A percentile compares a stretch with the other conserved stretches of the same genome.
phyloP scores from a whole-genome alignment of 2,888 invertebrate species.

The Heliconius erato region DNA sequence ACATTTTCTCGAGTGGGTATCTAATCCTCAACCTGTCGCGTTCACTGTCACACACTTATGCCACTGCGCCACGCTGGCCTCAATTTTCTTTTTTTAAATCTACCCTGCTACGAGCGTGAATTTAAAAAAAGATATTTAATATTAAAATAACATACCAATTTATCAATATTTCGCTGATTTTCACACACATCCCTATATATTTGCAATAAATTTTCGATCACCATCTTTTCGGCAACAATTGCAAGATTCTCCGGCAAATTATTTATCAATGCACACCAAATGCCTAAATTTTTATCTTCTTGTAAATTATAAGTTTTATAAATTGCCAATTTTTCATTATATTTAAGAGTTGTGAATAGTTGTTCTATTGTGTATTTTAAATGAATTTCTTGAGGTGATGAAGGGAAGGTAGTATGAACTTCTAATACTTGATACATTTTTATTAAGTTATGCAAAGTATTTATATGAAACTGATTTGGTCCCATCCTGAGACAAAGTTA shows the following conservation, averaged over 20 bases:
- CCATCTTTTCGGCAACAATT: conserved; percentile 33
- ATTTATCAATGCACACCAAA: conserved; percentile 66
- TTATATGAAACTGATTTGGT: conserved; percentile 57
- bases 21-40: no score
- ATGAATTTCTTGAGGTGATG: conserved; percentile 69
- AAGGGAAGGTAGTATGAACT: conserved; percentile 55
- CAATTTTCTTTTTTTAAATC: no score
- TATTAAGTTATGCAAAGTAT: conserved; percentile 64
- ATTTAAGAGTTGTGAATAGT: conserved; percentile 63
- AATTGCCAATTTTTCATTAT: conserved; percentile 65
- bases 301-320: conserved; percentile 61
- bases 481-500: conserved; percentile 60
- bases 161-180: conserved; percentile 18
- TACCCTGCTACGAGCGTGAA: not conserved
- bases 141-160: conserved; percentile 43
- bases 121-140: not conserved
- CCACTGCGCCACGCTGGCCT: no score
- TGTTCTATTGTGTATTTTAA: conserved; percentile 61
- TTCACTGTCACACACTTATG: no score
- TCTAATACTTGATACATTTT: conserved; percentile 67
- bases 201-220: conserved; percentile 58
- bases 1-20: no score
- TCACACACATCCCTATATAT: conserved; percentile 36
- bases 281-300: conserved; percentile 58
- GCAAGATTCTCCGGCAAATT: conserved; percentile 61